Conservation (phyloP, 2,797 vertebrate species). For the Bryconaethiops microstoma region DNA sequence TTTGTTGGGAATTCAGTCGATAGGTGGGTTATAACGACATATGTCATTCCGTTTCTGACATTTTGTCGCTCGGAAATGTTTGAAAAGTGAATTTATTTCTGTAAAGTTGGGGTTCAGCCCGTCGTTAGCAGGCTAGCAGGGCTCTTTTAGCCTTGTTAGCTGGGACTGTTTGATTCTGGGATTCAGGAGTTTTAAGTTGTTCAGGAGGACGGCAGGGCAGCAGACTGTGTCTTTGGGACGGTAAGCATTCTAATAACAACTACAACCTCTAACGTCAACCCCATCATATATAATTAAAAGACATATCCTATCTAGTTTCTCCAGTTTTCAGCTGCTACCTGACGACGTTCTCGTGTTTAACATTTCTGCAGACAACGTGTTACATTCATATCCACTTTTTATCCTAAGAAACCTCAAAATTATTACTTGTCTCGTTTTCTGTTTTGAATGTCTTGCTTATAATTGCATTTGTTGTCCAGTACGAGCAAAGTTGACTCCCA, state of each 20-base stretch:
- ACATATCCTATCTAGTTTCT: not conserved
- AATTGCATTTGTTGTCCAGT: not conserved
- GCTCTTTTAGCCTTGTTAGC: not conserved
- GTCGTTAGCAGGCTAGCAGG: not conserved
- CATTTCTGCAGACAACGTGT: not conserved
- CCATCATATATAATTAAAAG: too few relatives aligned
- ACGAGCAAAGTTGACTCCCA: not conserved
- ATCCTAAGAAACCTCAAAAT: not conserved
- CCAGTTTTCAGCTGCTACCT: not conserved
- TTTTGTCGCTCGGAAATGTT: not conserved
- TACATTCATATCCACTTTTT: too few relatives aligned
- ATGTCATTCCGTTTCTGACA: not conserved
- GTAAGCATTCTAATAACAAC: not conserved
- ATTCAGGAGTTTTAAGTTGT: not conserved
- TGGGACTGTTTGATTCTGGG: not conserved
- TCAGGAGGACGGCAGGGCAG: not conserved
- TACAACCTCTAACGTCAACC: not conserved
- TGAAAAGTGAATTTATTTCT: slow-evolving; percentile 17
- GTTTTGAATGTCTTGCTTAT: not conserved
- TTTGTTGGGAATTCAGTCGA: not conserved
- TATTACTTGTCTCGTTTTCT: not conserved
- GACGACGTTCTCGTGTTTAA: not conserved
- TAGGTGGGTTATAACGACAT: not conserved
- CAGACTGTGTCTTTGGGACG: not conserved
- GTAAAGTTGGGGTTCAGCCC: not conserved